Evolutionary conservation across 2,888 invertebrate genomes (phyloP).

Genomic region (Macrosoma leucophasiata): DNA sequence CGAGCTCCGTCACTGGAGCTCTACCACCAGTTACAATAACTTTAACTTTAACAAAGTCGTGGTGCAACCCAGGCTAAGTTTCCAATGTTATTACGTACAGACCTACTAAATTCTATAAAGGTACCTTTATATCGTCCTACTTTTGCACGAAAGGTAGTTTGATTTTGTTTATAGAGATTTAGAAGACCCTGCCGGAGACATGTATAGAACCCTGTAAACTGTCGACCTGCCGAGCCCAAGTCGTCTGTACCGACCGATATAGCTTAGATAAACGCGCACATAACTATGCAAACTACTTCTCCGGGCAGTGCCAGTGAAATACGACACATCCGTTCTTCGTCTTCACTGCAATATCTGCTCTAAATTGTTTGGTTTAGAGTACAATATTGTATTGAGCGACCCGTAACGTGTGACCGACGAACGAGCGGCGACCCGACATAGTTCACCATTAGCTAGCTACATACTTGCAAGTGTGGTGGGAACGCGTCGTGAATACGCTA

Average conservation of each 20-base stretch:
- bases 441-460: constrained; percentile 62
- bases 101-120: too few relatives aligned
- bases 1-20: too few relatives aligned
- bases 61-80: too few relatives aligned
- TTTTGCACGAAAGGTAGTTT: too few relatives aligned
- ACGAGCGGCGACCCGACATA: constrained; percentile 29
- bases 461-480: constrained; percentile 58
- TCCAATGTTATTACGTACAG: too few relatives aligned
- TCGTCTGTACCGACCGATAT: constrained; percentile 51
- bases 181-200: constrained; percentile 23
- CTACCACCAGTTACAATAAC: too few relatives aligned
- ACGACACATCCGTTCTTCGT: too few relatives aligned
- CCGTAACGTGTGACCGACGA: constrained; percentile 23
- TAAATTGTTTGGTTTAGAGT: constrained; percentile 31
- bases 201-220: constrained; percentile 39
- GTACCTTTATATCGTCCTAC: too few relatives aligned
- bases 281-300: constrained; percentile 68
- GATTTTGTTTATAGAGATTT: too few relatives aligned
- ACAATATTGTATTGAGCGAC: constrained; percentile 28
- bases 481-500: constrained; percentile 63
- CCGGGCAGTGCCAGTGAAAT: too few relatives aligned
- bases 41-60: too few relatives aligned
- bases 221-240: constrained; percentile 43
- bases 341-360: constrained; percentile 41
- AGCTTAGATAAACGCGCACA: constrained; percentile 66